Evolutionary conservation across 1,140 invertebrate genomes (phyloP).

Genomic region (Amyelois transitella): DNA sequence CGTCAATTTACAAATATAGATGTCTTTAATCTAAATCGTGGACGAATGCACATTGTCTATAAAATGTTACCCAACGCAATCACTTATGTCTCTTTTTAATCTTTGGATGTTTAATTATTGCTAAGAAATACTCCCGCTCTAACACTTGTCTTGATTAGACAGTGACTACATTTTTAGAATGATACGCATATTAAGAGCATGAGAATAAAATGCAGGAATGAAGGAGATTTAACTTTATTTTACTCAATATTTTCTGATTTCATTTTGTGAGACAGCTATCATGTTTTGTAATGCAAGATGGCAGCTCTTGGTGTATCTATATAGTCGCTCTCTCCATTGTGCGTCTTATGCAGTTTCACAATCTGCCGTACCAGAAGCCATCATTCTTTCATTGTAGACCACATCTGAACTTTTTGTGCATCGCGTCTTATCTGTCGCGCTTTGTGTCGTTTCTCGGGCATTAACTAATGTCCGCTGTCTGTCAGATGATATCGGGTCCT

Average conservation of each 20-base stretch:
- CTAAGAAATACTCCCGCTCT: too few species aligned
- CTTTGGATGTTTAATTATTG: too few species aligned
- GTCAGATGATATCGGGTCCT: constrained; percentile 44
- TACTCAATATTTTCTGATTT: not conserved
- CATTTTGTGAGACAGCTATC: constrained; percentile 25
- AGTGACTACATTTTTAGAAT: too few species aligned
- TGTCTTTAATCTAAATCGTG: too few species aligned
- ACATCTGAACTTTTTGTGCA: constrained; percentile 29
- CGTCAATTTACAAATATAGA: too few species aligned
- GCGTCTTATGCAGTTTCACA: constrained; percentile 52
- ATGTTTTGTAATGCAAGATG: constrained; percentile 57
- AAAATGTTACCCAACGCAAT: too few species aligned
- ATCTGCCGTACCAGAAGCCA: constrained; percentile 36
- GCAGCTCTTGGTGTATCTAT: constrained; percentile 41
- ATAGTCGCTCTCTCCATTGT: constrained; percentile 61
- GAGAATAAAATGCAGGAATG: too few species aligned
- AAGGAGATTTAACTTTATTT: not conserved
- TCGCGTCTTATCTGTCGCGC: constrained; percentile 28
- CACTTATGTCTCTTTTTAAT: too few species aligned
- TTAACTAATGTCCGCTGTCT: constrained; percentile 39
- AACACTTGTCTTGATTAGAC: too few species aligned
- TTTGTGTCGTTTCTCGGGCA: constrained; percentile 25
- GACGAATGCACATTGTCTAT: too few species aligned
- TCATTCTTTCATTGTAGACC: constrained; percentile 40
- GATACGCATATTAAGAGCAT: too few species aligned